phyloP scores from a whole-genome alignment of 1,140 invertebrate genomes.

The Babylonia areolata region DNA sequence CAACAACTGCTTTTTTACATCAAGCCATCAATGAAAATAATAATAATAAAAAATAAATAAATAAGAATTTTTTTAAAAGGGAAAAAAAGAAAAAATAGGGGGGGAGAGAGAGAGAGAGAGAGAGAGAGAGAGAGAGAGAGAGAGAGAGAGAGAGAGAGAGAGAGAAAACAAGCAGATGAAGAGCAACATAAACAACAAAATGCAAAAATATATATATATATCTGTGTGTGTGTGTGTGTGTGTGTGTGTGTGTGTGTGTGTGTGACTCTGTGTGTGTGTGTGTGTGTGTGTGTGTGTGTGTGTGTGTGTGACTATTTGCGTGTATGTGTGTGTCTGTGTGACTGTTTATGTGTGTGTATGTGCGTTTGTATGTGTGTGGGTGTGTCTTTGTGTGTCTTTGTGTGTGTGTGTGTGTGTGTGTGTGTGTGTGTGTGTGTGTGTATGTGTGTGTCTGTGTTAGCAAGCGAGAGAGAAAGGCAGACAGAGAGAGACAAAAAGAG shows the following conservation, averaged over 20 bases:
- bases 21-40: too few relatives aligned
- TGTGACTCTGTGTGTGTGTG: neutral
- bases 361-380: neutral
- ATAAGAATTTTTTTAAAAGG: too few relatives aligned
- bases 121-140: too few relatives aligned
- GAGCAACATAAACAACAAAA: too few relatives aligned
- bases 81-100: too few relatives aligned
- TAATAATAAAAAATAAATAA: too few relatives aligned
- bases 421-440: neutral
- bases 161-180: too few relatives aligned
- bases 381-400: neutral
- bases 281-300: neutral
- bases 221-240: neutral
- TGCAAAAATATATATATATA: neutral
- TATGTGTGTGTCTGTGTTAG: neutral
- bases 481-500: too few relatives aligned
- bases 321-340: neutral
- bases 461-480: too few relatives aligned
- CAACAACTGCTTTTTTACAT: too few relatives aligned
- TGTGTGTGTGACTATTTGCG: neutral
- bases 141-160: too few relatives aligned
- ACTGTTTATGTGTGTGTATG: neutral
- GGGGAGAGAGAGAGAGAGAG: too few relatives aligned
- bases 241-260: neutral
- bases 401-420: neutral